phyloP scores from a whole-genome alignment of 2,113 vertebrate species.

The Pseudorectes ferrugineus region DNA sequence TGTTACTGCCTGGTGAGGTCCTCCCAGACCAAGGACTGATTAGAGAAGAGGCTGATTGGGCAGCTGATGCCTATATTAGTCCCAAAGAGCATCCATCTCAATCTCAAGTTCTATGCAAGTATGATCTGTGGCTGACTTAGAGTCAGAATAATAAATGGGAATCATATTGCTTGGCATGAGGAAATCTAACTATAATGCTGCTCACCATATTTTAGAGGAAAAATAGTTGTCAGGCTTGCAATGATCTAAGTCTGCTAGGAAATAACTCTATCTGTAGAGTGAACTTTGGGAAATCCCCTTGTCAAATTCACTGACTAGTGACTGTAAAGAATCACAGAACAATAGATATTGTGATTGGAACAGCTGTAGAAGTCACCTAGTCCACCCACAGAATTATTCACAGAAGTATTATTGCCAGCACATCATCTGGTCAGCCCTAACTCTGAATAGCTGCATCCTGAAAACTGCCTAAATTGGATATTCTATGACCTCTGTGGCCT shows the following conservation, averaged over 20 bases:
- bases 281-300: not conserved
- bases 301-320: not conserved
- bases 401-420: not conserved
- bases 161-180: not conserved
- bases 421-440: not conserved
- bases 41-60: not conserved
- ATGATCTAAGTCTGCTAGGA: not conserved
- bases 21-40: not conserved
- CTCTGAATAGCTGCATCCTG: not conserved
- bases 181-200: not conserved
- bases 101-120: not conserved
- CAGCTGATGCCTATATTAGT: not conserved
- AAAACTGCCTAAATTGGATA: constrained; percentile 10
- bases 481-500: not conserved
- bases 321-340: not conserved
- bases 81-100: not conserved
- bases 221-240: not conserved
- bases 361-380: not conserved
- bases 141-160: not conserved
- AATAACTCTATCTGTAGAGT: not conserved
- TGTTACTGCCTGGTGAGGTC: not conserved
- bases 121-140: not conserved
- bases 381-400: not conserved
- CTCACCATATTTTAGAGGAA: not conserved
- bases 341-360: not conserved